Percentiles rank a stretch among this genome's conserved stretches.
phyloP scores from a whole-genome alignment of 1,140 invertebrate genomes.

The Drosophila lowei region DNA sequence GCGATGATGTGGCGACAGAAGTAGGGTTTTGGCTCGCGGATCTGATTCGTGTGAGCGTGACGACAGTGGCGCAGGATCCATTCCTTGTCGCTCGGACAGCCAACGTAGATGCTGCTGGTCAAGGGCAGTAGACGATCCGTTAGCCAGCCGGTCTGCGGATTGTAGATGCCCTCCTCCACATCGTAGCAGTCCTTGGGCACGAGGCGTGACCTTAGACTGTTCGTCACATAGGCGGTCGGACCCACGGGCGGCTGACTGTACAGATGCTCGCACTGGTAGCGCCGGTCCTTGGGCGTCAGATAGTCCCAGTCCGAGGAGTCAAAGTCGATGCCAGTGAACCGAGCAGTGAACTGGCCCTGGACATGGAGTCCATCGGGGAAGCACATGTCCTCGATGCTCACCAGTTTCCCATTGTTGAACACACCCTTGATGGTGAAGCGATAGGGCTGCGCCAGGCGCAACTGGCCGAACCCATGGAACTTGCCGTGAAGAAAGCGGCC shows the following conservation, averaged over 20 bases:
- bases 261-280: constrained; percentile 54
- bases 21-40: constrained; percentile 38
- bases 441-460: constrained; percentile 57
- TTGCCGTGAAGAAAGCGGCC: constrained; percentile 53
- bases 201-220: constrained; percentile 20
- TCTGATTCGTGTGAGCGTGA: not conserved
- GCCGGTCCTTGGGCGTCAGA: constrained; percentile 56
- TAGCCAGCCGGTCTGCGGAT: constrained; percentile 43
- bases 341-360: constrained; percentile 28
- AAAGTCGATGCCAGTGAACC: constrained; percentile 28
- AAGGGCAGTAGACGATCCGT: constrained; percentile 49
- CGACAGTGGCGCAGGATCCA: constrained; percentile 63
- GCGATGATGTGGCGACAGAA: constrained; percentile 48
- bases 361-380: constrained; percentile 65
- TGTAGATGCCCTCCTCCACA: constrained; percentile 63
- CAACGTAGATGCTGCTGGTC: constrained; percentile 28
- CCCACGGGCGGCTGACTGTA: constrained; percentile 61
- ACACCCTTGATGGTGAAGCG: constrained; percentile 64
- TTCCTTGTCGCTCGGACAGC: constrained; percentile 43
- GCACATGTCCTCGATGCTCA: constrained; percentile 66
- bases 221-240: constrained; percentile 58
- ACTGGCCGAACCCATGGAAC: constrained; percentile 67
- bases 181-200: constrained; percentile 51
- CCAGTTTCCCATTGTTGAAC: constrained; percentile 51
- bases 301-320: constrained; percentile 56